Conservation (phyloP, 2,113 vertebrate genomes). For the Ctenomys sociabilis region DNA sequence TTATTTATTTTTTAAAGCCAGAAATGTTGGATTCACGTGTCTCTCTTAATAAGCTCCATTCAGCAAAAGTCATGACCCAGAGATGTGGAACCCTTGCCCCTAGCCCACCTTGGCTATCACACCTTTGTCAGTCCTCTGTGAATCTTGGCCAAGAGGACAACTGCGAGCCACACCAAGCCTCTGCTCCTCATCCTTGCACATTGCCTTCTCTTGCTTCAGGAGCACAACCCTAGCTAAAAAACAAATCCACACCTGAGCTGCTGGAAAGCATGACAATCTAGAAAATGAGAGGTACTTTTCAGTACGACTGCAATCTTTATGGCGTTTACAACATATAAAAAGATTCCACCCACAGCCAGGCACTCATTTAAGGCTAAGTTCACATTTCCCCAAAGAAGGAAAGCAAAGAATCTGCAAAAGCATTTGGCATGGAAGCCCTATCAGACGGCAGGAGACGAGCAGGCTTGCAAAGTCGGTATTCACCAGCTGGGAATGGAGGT, state of each 20-base stretch:
- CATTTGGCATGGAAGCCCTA: neutral
- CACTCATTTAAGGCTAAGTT: neutral
- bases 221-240: neutral
- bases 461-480: accelerated
- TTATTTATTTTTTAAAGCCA: too few relatives aligned
- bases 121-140: accelerated
- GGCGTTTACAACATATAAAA: neutral
- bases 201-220: accelerated
- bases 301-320: neutral
- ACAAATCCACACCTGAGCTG: neutral
- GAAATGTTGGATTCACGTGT: neutral
- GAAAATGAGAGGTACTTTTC: neutral
- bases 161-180: accelerated
- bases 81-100: accelerated
- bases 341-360: neutral
- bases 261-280: neutral
- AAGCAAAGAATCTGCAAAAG: neutral
- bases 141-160: neutral
- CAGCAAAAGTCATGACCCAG: too few relatives aligned
- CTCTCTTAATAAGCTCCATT: neutral
- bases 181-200: neutral
- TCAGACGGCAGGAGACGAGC: too few relatives aligned
- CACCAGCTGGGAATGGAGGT: neutral
- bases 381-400: neutral
- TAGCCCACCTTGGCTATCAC: neutral